Base-by-base conservation (phyloP, 2,888 invertebrate species). In the Spodoptera picta region DNA sequence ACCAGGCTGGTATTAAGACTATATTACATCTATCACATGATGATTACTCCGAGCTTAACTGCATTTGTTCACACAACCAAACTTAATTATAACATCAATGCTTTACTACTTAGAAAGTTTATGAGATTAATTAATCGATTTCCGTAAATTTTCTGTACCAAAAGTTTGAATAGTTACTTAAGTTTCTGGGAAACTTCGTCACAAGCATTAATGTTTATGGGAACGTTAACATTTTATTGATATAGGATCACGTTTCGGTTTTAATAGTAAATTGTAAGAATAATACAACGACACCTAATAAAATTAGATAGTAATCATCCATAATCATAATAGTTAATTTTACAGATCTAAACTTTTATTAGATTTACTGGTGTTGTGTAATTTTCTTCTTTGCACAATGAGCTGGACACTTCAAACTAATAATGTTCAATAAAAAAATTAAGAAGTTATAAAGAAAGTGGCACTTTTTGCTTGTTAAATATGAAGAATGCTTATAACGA, bases 41-140 rank as follows among this genome's bases (percentile, higher is more conserved):
- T 87, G 79, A 82, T 72, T 79, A 76, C 81, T 86, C 82, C 75
- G 63, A 65, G 68, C 75, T 84, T 85, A 85, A 87, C 87, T 87
- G 74, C 77, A 50, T 69, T 74, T 72, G 65, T 79, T 69, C 57
- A 56, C 74, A 76, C 76, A 74, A 78, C 67, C 64, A 60, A 77
- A 83, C 82, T 75, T 85, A 84, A 86, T 47, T 48, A 68, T 64
- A 69, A 75, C 76, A 77, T 66, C 60, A 73, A 76, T 61, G 71
- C 70, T 69, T 75, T 72, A 75, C 64, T 60, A 73, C 63, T 64
- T 77, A 85, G 85, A 88, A 89, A 88, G 85, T 70, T 56, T 45
- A 55, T 50, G 52, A 51, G 14, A 60, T 65, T 47, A 31, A 56
- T 69, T 27, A 49, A 63, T 47, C 57, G 57, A 41, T 72, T 72